These are phyloP conservation scores for Drymodes brunneopygia DNA, from an alignment of 2,113 vertebrate species.

Conservation along the genomic window DNA sequence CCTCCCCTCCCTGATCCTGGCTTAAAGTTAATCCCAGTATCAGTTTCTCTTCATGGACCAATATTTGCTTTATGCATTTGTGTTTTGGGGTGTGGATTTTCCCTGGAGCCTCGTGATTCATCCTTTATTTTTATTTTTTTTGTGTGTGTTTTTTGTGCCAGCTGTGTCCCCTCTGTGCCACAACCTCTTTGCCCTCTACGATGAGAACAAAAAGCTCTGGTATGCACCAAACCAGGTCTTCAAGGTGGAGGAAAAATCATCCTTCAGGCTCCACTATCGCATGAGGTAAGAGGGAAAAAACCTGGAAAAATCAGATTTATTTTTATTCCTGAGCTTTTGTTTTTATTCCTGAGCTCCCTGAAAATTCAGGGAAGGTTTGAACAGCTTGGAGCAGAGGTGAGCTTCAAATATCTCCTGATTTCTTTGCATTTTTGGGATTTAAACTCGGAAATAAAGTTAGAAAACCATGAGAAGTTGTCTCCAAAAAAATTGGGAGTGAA, in stretches of 20 bases:
- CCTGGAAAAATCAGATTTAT: neutral
- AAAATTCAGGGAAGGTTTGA: too few species aligned
- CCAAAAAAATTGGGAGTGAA: neutral
- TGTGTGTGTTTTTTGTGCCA: slow-evolving; percentile 37
- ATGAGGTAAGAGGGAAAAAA: slow-evolving; percentile 82
- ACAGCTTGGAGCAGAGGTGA: neutral
- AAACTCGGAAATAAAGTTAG: neutral
- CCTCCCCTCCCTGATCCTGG: neutral
- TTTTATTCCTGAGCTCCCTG: too few species aligned
- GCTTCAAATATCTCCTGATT: neutral
- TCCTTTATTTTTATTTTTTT: fast-evolving
- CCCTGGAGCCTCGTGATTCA: neutral
- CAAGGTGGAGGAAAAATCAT: slow-evolving; percentile 82
- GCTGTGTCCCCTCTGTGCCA: slow-evolving; percentile 93
- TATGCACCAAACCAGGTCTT: slow-evolving; percentile 88
- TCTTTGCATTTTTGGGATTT: neutral
- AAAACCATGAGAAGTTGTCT: neutral
- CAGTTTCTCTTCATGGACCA: neutral
- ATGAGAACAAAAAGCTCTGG: slow-evolving; percentile 83
- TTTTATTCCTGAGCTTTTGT: too few species aligned
- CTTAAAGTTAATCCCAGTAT: neutral
- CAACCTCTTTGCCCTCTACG: slow-evolving; percentile 90
- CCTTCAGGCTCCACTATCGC: slow-evolving; percentile 85
- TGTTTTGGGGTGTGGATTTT: neutral
- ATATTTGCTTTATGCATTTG: neutral